A percentile compares a stretch with the other conserved stretches of the same genome.
Conservation (phyloP, 2,797 vertebrate species). For the Pempheris klunzingeri region DNA sequence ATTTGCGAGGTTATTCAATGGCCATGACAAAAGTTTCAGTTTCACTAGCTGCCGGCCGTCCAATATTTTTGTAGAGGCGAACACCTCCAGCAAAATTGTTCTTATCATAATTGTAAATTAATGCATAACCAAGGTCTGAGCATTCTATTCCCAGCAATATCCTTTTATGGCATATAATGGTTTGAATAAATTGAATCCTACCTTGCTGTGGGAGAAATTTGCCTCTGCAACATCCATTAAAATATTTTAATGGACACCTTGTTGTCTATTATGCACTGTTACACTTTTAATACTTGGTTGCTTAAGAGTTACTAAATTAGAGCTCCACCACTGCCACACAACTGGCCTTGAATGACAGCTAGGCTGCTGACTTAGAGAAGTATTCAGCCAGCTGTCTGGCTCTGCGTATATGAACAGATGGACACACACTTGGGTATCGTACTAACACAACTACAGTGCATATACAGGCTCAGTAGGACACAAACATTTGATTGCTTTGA, state of each 20-base stretch:
- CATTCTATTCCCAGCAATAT: constrained; percentile 53
- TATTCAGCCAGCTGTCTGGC: constrained; percentile 43
- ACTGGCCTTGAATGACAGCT: constrained; percentile 43
- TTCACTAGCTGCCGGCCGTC: constrained; percentile 52
- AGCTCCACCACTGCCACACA: constrained; percentile 33
- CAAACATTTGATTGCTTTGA: constrained; percentile 42
- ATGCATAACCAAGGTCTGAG: constrained; percentile 60
- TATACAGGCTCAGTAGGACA: not conserved
- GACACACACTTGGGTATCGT: constrained; percentile 13
- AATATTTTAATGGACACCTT: constrained; percentile 63
- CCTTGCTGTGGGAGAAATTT: constrained; percentile 61
- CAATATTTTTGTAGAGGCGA: constrained; percentile 63
- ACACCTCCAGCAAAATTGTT: constrained; percentile 67
- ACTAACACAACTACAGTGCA: not conserved
- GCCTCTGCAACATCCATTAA: constrained; percentile 64
- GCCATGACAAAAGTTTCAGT: constrained; percentile 44
- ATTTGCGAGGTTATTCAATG: constrained; percentile 50
- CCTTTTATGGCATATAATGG: constrained; percentile 49
- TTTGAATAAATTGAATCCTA: constrained; percentile 67
- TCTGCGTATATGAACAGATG: constrained; percentile 49
- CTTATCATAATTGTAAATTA: constrained; percentile 76
- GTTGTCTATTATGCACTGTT: constrained; percentile 41
- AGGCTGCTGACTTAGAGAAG: constrained; percentile 30
- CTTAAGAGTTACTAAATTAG: constrained; percentile 56
- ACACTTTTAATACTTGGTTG: constrained; percentile 48